phyloP scores from a whole-genome alignment of 2,113 vertebrate genomes.

The Emydocephalus ijimae region DNA sequence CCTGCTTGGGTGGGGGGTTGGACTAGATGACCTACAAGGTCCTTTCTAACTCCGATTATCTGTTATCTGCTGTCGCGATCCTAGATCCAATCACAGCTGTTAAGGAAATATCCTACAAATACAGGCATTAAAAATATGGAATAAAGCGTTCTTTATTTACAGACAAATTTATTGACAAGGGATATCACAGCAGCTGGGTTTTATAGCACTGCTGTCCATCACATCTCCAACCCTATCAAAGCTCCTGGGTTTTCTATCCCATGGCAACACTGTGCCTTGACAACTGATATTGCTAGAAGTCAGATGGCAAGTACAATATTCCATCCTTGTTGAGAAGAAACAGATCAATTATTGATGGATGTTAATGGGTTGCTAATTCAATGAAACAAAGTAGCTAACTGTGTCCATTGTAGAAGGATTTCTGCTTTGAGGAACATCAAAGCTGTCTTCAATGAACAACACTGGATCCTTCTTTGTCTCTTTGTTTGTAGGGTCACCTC shows the following conservation, averaged over 20 bases:
- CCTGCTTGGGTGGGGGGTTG: too few relatives aligned
- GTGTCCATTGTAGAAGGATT: constrained; percentile 4
- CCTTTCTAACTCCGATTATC: too few relatives aligned
- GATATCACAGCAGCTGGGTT: neutral
- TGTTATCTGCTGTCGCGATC: too few relatives aligned
- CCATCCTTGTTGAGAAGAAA: neutral
- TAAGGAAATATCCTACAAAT: neutral
- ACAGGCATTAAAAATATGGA: neutral
- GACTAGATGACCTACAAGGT: too few relatives aligned
- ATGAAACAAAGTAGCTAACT: neutral
- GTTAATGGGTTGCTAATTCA: constrained; percentile 3
- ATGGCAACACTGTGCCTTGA: neutral
- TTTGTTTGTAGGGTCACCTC: neutral
- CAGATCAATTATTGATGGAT: constrained; percentile 19
- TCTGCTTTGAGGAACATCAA: neutral
- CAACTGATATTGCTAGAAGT: neutral
- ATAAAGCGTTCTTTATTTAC: neutral
- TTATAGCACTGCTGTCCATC: neutral
- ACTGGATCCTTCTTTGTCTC: neutral
- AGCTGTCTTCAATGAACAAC: neutral
- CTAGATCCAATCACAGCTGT: too few relatives aligned
- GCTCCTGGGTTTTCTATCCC: neutral
- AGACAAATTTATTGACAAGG: neutral
- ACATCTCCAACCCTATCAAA: neutral
- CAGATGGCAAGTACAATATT: neutral